Conservation (phyloP, 2,797 vertebrate genomes). For the Galago senegalensis region DNA sequence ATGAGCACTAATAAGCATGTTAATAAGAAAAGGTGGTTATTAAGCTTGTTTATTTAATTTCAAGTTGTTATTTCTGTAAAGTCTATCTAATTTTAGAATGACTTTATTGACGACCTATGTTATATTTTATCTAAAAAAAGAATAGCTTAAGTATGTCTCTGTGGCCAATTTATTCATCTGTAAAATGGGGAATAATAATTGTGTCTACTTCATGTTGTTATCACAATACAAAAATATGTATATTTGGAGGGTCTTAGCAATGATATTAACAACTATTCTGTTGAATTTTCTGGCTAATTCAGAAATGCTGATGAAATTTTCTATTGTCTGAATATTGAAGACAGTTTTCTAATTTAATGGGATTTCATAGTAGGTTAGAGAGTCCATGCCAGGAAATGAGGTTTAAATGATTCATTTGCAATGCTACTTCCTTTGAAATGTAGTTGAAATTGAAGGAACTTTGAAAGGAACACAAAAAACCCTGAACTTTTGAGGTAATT, state of each 20-base stretch:
- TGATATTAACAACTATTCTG: not conserved
- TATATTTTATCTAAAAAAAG: slow-evolving; percentile 48
- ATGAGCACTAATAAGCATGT: not conserved
- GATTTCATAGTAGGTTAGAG: slow-evolving; percentile 46
- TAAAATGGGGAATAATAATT: not conserved
- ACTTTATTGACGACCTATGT: not conserved
- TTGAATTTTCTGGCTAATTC: not conserved
- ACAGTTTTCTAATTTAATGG: slow-evolving; percentile 26
- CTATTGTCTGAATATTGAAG: slow-evolving; percentile 35
- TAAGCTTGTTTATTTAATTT: slow-evolving; percentile 14
- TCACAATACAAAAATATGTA: not conserved
- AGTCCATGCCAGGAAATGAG: slow-evolving; percentile 26
- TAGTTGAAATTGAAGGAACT: slow-evolving; percentile 46
- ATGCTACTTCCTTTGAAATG: not conserved
- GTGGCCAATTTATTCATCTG: not conserved
- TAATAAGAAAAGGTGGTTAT: not conserved
- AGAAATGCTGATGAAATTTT: slow-evolving; percentile 43
- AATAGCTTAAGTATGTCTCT: not conserved
- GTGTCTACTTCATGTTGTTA: not conserved
- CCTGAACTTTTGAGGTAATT: slow-evolving; percentile 76
- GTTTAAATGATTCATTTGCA: not conserved
- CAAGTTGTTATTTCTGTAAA: slow-evolving; percentile 47
- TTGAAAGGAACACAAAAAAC: slow-evolving; percentile 62
- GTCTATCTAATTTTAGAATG: not conserved
- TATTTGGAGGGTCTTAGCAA: not conserved